These are phyloP conservation scores for Indri indri DNA, from an alignment of 2,113 vertebrate genomes.

Conservation along the genomic window DNA sequence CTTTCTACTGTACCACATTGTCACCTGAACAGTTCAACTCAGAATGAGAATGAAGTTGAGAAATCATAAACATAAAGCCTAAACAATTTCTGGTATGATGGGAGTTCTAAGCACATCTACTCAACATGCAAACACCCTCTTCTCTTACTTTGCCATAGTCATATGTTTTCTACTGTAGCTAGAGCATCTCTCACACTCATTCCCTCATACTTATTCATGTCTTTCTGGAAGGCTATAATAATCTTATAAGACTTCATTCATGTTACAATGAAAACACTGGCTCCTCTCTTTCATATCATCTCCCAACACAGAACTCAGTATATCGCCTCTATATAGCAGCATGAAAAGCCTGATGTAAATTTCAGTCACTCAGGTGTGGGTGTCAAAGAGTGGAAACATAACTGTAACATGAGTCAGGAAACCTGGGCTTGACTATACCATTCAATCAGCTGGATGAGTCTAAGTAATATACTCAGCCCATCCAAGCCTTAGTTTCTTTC, in stretches of 20 bases:
- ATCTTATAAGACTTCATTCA: not conserved
- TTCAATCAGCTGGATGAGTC: not conserved
- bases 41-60: not conserved
- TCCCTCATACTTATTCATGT: not conserved
- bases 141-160: not conserved
- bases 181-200: not conserved
- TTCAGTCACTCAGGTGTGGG: not conserved
- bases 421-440: not conserved
- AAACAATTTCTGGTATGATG: not conserved
- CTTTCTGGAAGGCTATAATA: not conserved
- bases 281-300: not conserved
- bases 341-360: not conserved
- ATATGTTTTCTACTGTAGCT: not conserved
- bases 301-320: not conserved
- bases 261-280: not conserved
- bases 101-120: not conserved
- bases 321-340: not conserved
- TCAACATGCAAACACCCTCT: not conserved
- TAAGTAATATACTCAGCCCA: not conserved
- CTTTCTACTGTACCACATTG: not conserved
- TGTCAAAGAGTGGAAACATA: not conserved
- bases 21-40: not conserved
- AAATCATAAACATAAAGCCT: not conserved
- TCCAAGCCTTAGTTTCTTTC: not conserved
- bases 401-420: not conserved